These are phyloP conservation scores for Neodiprion virginianus DNA, from an alignment of 1,140 invertebrate species.

Conservation along the genomic window DNA sequence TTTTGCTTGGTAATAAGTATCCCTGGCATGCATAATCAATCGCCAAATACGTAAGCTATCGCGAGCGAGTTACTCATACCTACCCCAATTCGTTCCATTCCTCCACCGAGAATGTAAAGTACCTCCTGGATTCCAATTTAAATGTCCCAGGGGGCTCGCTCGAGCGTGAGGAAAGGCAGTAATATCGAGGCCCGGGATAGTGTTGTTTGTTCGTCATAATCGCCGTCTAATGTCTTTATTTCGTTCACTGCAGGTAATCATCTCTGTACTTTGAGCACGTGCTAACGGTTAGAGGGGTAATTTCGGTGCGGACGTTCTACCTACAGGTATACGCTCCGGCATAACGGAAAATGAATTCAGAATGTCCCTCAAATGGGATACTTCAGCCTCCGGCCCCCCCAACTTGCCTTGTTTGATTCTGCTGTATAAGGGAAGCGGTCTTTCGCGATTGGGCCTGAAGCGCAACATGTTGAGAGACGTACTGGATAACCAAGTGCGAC, in stretches of 20 bases:
- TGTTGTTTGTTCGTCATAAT: not conserved
- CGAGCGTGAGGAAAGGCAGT: not conserved
- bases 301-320: not conserved
- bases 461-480: not conserved
- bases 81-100: not conserved
- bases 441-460: not conserved
- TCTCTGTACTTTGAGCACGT: not conserved
- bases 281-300: not conserved
- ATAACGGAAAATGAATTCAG: too few species aligned
- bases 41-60: too few species aligned
- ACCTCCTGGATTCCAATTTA: not conserved
- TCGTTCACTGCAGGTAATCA: not conserved
- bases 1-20: too few species aligned
- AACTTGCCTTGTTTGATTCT: not conserved
- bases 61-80: too few species aligned
- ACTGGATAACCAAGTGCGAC: constrained; percentile 25
- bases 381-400: too few species aligned
- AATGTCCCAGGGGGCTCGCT: not conserved
- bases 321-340: too few species aligned
- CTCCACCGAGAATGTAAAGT: not conserved
- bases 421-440: not conserved
- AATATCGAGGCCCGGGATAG: not conserved
- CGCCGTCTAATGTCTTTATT: not conserved
- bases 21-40: too few species aligned
- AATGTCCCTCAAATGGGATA: not conserved